phyloP scores from a whole-genome alignment of 2,113 vertebrate genomes.

The Camarhynchus parvulus region DNA sequence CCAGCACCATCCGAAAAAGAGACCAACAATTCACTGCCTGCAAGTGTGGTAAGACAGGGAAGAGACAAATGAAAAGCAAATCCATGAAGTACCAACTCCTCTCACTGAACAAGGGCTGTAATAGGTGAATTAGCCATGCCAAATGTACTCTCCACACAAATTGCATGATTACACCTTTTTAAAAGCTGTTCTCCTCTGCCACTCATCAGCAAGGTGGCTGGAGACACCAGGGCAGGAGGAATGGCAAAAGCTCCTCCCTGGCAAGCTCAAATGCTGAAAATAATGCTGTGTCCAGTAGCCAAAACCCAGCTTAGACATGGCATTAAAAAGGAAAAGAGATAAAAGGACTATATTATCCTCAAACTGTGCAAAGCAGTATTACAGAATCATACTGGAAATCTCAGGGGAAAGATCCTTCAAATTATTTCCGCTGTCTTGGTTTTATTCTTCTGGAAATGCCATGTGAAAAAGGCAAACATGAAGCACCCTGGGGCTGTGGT shows the following conservation, averaged over 20 bases:
- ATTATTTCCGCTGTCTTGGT: neutral
- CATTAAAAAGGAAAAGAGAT: neutral
- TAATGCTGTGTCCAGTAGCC: neutral
- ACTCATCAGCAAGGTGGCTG: conserved; percentile 34
- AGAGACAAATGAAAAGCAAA: conserved; percentile 6
- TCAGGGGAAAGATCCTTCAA: neutral
- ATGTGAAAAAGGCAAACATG: neutral
- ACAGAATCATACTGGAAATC: neutral
- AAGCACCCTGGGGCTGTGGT: neutral
- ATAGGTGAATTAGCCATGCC: conserved; percentile 25
- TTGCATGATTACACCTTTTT: neutral
- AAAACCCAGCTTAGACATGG: neutral
- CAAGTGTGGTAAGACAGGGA: neutral
- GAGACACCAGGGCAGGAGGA: neutral
- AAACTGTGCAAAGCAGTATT: neutral
- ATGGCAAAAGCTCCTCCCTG: neutral
- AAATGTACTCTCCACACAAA: conserved; percentile 25
- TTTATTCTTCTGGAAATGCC: neutral
- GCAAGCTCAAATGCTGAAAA: neutral
- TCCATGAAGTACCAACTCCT: neutral
- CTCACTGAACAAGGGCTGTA: neutral
- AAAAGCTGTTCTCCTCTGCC: conserved; percentile 29
- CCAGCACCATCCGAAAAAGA: neutral
- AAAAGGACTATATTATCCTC: neutral
- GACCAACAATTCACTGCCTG: neutral